Evolutionary conservation across 2,888 invertebrate species (phyloP).

Genomic region (Thecophora atra): DNA sequence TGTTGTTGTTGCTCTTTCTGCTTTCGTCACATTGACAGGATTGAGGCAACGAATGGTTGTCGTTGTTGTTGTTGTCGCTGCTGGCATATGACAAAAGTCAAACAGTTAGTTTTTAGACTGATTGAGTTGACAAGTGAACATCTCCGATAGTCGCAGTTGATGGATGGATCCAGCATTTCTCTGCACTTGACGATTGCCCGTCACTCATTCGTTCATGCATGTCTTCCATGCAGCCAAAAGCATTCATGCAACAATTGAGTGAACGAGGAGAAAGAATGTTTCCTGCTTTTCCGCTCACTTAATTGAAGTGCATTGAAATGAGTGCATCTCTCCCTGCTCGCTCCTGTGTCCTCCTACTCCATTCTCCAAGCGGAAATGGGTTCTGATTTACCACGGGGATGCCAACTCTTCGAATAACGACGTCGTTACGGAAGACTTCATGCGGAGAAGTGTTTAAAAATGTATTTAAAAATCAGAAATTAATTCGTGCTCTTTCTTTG

Average conservation of each 20-base stretch:
- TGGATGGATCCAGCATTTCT: background rate
- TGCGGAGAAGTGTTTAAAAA: too few relatives aligned
- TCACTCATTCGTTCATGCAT: conserved; percentile 14
- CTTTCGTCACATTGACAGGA: conserved; percentile 4
- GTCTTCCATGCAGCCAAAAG: too few relatives aligned
- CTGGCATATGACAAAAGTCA: conserved; percentile 34
- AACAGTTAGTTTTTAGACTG: conserved; percentile 33
- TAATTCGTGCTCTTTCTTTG: too few relatives aligned
- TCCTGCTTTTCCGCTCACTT: background rate
- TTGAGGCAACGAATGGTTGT: background rate
- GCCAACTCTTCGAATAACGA: background rate
- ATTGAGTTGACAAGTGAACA: conserved; percentile 37
- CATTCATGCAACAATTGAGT: background rate
- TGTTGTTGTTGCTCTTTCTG: conserved; percentile 43
- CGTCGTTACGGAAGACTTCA: too few relatives aligned
- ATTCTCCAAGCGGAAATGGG: background rate
- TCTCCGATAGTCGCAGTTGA: conserved; percentile 1
- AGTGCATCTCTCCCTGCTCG: background rate
- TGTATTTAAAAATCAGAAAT: too few relatives aligned
- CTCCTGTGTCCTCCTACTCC: too few relatives aligned
- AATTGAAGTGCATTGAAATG: conserved; percentile 22
- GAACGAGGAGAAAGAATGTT: background rate
- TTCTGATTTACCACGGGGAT: background rate
- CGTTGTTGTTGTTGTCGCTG: background rate
- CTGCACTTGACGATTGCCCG: conserved; percentile 9